phyloP scores from a whole-genome alignment of 64 coral and sea anemone species.

The Montipora foliosa region DNA sequence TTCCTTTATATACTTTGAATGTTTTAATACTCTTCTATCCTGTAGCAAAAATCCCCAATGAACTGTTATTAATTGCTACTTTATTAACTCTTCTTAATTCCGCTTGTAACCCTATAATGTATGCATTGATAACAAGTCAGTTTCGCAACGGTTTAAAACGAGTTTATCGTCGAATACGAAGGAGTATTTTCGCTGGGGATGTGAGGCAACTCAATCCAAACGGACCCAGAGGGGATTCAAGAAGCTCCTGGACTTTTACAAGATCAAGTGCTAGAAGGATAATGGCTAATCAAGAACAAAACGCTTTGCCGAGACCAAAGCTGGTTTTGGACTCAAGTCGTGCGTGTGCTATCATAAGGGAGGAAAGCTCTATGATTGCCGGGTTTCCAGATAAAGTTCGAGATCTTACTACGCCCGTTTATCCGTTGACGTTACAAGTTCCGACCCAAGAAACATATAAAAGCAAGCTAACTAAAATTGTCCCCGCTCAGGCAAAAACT shows the following conservation, averaged over 20 bases:
- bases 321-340: conserved; percentile 1
- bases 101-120: conserved; percentile 83
- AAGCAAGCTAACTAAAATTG: not conserved
- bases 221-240: conserved; percentile 4
- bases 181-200: conserved; percentile 36
- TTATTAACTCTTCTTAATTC: conserved; percentile 77
- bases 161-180: conserved; percentile 49
- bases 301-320: not conserved
- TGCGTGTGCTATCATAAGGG: conserved; percentile 3
- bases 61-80: conserved; percentile 49
- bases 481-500: not conserved
- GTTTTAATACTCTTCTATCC: conserved; percentile 57
- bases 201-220: conserved; percentile 2
- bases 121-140: conserved; percentile 90
- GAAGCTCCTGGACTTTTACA: conserved; percentile 49
- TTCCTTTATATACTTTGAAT: conserved; percentile 75
- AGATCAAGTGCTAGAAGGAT: conserved; percentile 18
- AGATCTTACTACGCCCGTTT: not conserved
- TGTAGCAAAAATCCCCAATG: conserved; percentile 15
- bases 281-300: conserved; percentile 2
- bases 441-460: not conserved
- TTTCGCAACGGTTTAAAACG: conserved; percentile 76
- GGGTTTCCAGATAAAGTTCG: not conserved
- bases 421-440: conserved; percentile 44
- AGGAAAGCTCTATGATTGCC: conserved; percentile 31